Evolutionary conservation across 2,797 vertebrate species (phyloP).

Genomic region (Coregonus ussuriensis): DNA sequence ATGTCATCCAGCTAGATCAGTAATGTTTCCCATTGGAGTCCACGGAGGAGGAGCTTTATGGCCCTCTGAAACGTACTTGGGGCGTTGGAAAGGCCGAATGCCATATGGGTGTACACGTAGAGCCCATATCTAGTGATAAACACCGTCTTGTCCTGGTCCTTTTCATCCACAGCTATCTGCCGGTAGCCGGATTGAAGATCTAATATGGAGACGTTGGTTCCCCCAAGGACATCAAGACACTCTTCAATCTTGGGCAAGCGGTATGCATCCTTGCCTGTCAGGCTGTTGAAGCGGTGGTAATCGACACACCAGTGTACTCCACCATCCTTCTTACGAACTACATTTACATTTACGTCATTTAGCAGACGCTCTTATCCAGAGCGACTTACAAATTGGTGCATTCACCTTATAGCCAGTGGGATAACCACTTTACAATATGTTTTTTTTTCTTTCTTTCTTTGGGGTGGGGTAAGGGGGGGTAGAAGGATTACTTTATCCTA

Average conservation of each 20-base stretch:
- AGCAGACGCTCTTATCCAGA: no score
- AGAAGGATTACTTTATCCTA: no score
- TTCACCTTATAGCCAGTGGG: no score
- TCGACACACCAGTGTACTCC: background rate
- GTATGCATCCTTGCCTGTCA: background rate
- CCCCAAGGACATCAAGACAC: background rate
- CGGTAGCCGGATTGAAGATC: constrained; percentile 4
- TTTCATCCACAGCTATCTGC: background rate
- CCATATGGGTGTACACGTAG: constrained; percentile 55
- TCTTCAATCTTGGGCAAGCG: background rate
- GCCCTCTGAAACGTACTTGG: no score
- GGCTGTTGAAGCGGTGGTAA: background rate
- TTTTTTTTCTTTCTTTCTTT: no score
- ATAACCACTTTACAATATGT: no score
- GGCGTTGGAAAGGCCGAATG: constrained; percentile 65
- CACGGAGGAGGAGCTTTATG: no score
- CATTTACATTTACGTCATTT: no score
- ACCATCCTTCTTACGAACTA: constrained; percentile 29
- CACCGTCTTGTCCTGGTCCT: background rate
- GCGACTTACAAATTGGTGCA: no score
- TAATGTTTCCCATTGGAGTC: no score
- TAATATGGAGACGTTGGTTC: background rate
- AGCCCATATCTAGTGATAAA: constrained; percentile 32
- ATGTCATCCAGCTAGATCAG: no score
- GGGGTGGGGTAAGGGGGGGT: no score